Base-by-base conservation (phyloP, 1,140 invertebrate genomes). In the Ephestia elutella region DNA sequence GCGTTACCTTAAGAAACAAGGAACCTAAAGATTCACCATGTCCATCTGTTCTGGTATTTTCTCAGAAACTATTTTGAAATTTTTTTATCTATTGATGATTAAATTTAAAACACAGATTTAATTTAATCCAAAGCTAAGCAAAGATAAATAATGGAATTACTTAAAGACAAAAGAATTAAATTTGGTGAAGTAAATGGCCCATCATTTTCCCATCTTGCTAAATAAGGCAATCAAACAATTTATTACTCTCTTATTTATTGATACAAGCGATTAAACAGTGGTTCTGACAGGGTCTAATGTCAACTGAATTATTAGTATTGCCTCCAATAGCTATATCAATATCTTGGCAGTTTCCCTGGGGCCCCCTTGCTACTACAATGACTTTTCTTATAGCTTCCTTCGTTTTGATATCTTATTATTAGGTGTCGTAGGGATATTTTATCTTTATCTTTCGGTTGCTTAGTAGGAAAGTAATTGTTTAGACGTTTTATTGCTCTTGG, bases 161-260 rank as follows among this genome's bases (percentile, higher is more conserved):
- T n/a, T n/a, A n/a, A n/a, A n/a, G n/a, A n/a, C n/a, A n/a, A n/a
- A n/a, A n/a, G n/a, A n/a, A n/a, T n/a, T n/a, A n/a, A n/a, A 32
- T 10, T 32, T 10, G 3, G 9, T 2, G 7, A 10, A 32, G 11
- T 32, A 32, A 32, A 11, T 32, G 30, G 9, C 4, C 9, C 4
- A 32, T 3, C 30, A n/a, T 32, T 32, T 32, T 11, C 30, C 8
- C 8, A 32, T 32, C 30, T 4, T 32, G 30, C 30, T 32, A 32
- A 44, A 15, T 44, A 44, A 44, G n/a, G n/a, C 38, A 44, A 44
- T 44, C n/a, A 44, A 44, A 44, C 38, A 15, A 44, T 44, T n/a
- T 44, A 44, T 44, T 44, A 44, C 13, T 44, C 38, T 5, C 38
- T 44, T 15, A 44, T 44, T 44, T 44, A 44, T 44, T 44, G 38